Percentiles rank a stretch among this genome's conserved stretches.
These are phyloP conservation scores for Phrynocephalus versicolor DNA, from an alignment of 2,113 vertebrate genomes.

Conservation along the genomic window DNA sequence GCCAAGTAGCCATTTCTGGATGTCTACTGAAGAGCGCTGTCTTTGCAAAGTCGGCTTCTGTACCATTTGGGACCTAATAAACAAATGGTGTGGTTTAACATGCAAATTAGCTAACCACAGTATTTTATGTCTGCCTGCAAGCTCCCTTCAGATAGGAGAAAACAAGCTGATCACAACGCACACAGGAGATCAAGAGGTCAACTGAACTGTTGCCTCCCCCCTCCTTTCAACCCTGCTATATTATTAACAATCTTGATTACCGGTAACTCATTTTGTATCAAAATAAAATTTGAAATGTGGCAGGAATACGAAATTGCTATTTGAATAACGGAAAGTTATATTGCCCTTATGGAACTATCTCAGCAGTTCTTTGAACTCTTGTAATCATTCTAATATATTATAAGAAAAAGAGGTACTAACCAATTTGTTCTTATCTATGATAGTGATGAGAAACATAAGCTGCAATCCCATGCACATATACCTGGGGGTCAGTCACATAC, in stretches of 20 bases:
- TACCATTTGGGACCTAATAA: constrained; percentile 80
- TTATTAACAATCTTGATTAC: no score
- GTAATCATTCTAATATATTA: neutral
- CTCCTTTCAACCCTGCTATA: neutral
- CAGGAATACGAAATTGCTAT: neutral
- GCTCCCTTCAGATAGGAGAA: neutral
- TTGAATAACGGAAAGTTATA: neutral
- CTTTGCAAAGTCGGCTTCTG: constrained; percentile 82
- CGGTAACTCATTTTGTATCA: neutral
- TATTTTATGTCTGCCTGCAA: neutral
- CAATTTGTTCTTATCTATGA: neutral
- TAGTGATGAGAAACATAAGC: neutral
- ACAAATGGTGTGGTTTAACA: neutral
- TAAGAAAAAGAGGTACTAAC: neutral
- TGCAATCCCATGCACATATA: neutral
- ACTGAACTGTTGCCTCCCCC: neutral
- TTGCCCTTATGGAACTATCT: neutral
- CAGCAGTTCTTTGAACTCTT: neutral
- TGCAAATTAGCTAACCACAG: neutral
- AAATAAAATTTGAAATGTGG: neutral
- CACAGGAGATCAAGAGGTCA: no score
- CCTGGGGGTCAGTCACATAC: neutral
- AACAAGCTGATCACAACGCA: neutral
- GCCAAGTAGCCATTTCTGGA: constrained; percentile 92
- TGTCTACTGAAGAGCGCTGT: constrained; percentile 86